Evolutionary conservation across 2,797 vertebrate species (phyloP), one percentile per base, ranked within the genome.

Genomic region (Huso huso): DNA sequence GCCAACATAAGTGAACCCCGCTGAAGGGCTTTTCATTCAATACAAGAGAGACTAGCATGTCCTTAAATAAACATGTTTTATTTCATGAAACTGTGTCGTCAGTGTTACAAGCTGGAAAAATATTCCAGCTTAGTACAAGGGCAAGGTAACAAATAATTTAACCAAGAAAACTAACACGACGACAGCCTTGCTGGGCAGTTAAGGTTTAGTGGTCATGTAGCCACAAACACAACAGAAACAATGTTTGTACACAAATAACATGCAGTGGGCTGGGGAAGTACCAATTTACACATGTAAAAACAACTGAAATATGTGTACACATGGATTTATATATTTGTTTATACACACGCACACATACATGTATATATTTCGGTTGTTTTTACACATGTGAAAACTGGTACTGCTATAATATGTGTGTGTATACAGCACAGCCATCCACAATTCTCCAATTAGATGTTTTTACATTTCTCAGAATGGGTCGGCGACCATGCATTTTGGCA

Each of bases 131-230:
- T 78, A 84, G 78, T 90, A 90, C 87, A 89, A 90, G 88, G 90
- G 84, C 82, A 87, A 92, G 89, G 87, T 91, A 90, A 89, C 87
- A 92, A 93, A 93, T 89, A 89, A 89, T 76, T 89, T 87, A 70
- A 84, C 87, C 85, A 86, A 90, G 15, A 18, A 18, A 18, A 18
- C 15, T 18, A 18, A 18, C 15, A 18, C 88, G 87, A 83, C 74
- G 78, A 82, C 77, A 77, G 65, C 78, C 85, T 81, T 1, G 61
- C 72, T 78, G 81, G 80, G 81, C 72, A 71, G 78, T 76, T 82
- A 75, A 77, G 81, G 73, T 69, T 70, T 75, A 78, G 80, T 79
- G 82, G 80, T 85, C 87, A 81, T 76, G 71, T 76, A 74, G 77
- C 74, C 71, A 74, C 70, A 78, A 68, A 70, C 65, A 72, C 74